phyloP scores from a whole-genome alignment of 1,140 invertebrate genomes.

The Penaeus japonicus region DNA sequence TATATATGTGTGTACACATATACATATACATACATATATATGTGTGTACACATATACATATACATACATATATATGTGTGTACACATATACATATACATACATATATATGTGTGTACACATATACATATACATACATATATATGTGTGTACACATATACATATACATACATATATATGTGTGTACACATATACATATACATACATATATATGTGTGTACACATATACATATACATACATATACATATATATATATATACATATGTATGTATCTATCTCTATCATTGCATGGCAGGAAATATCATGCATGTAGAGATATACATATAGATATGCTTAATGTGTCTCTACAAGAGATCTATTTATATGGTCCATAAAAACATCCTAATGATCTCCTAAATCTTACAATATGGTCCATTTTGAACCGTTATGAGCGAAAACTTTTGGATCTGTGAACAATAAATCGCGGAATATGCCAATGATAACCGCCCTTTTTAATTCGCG shows the following conservation, averaged over 20 bases:
- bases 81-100: background rate
- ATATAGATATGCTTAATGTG: too few species aligned
- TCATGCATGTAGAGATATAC: too few species aligned
- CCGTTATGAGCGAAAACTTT: too few species aligned
- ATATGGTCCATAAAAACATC: too few species aligned
- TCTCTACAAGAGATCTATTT: too few species aligned
- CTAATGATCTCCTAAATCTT: too few species aligned
- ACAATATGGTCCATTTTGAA: too few species aligned
- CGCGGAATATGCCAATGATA: too few species aligned
- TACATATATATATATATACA: background rate
- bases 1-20: background rate
- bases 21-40: background rate
- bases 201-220: background rate
- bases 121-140: background rate
- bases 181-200: background rate
- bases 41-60: background rate
- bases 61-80: background rate
- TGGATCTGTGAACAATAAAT: too few species aligned
- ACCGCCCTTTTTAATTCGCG: too few species aligned
- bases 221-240: background rate
- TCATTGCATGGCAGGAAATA: too few species aligned
- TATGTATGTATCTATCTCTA: background rate
- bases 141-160: background rate
- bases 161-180: background rate
- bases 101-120: background rate